Conservation (phyloP, 1,140 invertebrate genomes). For the Copidosoma floridanum region DNA sequence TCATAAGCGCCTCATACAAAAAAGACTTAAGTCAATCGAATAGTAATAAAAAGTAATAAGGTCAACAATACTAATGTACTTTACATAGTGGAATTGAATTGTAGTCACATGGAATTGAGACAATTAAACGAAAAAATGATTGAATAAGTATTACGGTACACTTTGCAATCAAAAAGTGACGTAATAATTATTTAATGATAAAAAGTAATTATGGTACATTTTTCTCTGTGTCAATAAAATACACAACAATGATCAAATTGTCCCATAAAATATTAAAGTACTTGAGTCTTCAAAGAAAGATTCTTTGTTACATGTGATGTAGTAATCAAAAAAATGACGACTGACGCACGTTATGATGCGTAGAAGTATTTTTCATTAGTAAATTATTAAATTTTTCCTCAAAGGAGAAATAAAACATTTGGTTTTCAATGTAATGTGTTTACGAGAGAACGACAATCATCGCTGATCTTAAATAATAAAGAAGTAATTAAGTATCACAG, state of each 20-base stretch:
- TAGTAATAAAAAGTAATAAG: background rate
- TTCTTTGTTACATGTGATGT: slow-evolving; percentile 38
- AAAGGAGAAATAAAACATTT: slow-evolving; percentile 29
- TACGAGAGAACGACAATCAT: slow-evolving; percentile 49
- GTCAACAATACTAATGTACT: slow-evolving; percentile 2
- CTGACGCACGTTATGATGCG: slow-evolving; percentile 3
- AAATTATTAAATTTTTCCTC: slow-evolving; percentile 18
- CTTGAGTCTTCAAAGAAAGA: slow-evolving; percentile 28
- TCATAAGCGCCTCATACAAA: background rate
- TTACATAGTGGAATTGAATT: slow-evolving; percentile 20
- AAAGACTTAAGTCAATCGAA: slow-evolving; percentile 6
- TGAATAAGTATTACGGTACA: no score
- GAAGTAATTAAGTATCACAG: background rate
- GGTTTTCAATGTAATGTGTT: slow-evolving; percentile 36
- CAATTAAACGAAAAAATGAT: no score
- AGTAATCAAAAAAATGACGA: slow-evolving; percentile 11
- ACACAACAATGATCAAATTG: slow-evolving; percentile 36
- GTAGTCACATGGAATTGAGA: slow-evolving; percentile 15
- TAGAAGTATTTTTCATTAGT: background rate
- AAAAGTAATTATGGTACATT: background rate
- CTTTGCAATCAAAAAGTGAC: no score
- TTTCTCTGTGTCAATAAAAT: background rate
- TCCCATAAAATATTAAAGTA: slow-evolving; percentile 23
- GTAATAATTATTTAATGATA: slow-evolving; percentile 18
- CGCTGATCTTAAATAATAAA: slow-evolving; percentile 27